Conservation (phyloP, 2,888 invertebrate species). For the Agriopis marginaria region DNA sequence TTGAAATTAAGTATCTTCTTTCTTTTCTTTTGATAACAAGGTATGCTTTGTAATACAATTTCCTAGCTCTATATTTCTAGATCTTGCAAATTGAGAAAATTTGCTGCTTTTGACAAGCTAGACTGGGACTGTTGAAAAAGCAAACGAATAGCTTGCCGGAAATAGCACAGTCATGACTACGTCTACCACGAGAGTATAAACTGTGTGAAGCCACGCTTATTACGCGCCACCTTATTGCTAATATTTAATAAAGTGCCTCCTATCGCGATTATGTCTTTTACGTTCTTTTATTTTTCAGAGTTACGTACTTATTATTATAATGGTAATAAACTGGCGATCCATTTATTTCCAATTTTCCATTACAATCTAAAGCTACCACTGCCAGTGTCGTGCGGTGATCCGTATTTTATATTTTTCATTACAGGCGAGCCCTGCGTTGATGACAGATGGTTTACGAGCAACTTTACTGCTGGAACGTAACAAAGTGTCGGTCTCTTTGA, state of each 20-base stretch:
- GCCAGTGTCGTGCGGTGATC: constrained; percentile 48
- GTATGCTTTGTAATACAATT: neutral
- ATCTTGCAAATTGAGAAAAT: neutral
- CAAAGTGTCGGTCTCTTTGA: constrained; percentile 52
- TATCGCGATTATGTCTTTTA: neutral
- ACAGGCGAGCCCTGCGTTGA: constrained; percentile 46
- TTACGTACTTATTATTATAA: neutral
- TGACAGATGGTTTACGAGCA: constrained; percentile 60
- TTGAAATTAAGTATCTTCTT: neutral
- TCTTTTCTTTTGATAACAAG: neutral
- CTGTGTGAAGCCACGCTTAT: neutral
- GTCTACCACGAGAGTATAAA: neutral
- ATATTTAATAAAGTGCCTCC: neutral
- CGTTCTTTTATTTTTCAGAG: neutral
- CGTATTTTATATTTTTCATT: constrained; percentile 68
- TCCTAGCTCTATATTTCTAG: neutral
- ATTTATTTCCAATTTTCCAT: constrained; percentile 20
- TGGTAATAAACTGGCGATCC: neutral
- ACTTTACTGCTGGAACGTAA: constrained; percentile 57
- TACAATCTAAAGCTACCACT: constrained; percentile 15
- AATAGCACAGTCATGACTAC: neutral
- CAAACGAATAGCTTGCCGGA: neutral
- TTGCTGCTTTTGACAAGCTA: neutral
- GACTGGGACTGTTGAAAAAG: neutral
- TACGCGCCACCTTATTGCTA: neutral